A percentile compares a stretch with the other conserved stretches of the same genome.
Conservation (phyloP, 1,140 invertebrate species). For the Ylistrum balloti region DNA sequence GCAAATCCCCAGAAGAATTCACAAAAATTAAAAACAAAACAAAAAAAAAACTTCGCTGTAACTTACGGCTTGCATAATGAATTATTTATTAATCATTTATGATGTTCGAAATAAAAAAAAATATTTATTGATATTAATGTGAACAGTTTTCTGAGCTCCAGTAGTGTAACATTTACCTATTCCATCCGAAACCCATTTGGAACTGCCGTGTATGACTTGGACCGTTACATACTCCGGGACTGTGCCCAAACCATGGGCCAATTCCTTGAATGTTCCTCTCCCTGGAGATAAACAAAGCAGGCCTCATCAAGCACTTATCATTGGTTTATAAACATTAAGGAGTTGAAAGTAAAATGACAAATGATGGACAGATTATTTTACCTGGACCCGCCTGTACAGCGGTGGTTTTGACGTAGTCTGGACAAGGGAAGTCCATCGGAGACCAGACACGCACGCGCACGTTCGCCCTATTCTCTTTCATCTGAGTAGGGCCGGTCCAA, state of each 20-base stretch:
- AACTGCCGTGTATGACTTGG: slow-evolving; percentile 27
- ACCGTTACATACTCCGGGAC: slow-evolving; percentile 45
- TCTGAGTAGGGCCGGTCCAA: slow-evolving; percentile 49
- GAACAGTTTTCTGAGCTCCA: too few species aligned
- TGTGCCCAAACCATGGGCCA: slow-evolving; percentile 41
- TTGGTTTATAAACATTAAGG: too few species aligned
- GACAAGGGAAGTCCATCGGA: slow-evolving; percentile 41
- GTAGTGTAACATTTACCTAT: slow-evolving; percentile 52
- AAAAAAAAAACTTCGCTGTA: too few species aligned
- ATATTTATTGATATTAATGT: too few species aligned
- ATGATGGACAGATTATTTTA: neutral
- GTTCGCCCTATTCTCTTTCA: slow-evolving; percentile 31
- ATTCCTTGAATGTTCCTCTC: slow-evolving; percentile 16
- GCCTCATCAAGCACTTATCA: too few species aligned
- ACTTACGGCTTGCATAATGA: too few species aligned
- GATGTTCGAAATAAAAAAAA: too few species aligned
- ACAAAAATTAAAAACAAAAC: too few species aligned
- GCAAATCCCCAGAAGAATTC: too few species aligned
- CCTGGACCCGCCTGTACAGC: neutral
- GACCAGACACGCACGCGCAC: slow-evolving; percentile 50
- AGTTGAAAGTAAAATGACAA: too few species aligned
- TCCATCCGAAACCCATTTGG: slow-evolving; percentile 44
- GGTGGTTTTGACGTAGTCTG: neutral
- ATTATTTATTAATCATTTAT: too few species aligned
- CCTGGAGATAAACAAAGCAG: neutral